These are phyloP conservation scores for Drosophila funebris DNA, from an alignment of 1,140 invertebrate genomes.

Conservation along the genomic window DNA sequence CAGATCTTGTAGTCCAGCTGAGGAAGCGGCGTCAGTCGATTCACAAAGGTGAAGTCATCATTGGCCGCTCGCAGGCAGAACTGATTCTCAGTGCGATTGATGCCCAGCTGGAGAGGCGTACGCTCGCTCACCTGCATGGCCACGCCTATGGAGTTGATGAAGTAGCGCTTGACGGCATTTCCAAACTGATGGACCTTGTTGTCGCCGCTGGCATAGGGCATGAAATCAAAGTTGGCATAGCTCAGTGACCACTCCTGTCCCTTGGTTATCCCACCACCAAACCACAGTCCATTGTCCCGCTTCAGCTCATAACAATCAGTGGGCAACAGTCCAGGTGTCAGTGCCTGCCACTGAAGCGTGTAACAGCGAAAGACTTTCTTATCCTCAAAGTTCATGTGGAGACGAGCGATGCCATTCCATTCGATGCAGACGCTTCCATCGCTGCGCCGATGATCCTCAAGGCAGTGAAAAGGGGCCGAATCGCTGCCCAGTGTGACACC, in stretches of 20 bases:
- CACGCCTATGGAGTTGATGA: constrained; percentile 93
- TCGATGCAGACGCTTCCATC: constrained; percentile 90
- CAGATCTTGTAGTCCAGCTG: constrained; percentile 94
- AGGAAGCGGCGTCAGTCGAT: constrained; percentile 86
- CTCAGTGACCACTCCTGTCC: constrained; percentile 92
- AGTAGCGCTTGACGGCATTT: constrained; percentile 91
- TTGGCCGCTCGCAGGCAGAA: constrained; percentile 90
- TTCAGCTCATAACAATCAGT: constrained; percentile 93
- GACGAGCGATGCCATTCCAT: constrained; percentile 90
- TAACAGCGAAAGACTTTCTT: constrained; percentile 89
- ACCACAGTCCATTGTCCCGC: constrained; percentile 89
- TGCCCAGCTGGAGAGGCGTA: constrained; percentile 91
- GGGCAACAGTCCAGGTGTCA: constrained; percentile 86
- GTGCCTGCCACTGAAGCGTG: constrained; percentile 91
- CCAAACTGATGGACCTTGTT: constrained; percentile 91
- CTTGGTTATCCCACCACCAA: constrained; percentile 91
- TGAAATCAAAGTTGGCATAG: constrained; percentile 88
- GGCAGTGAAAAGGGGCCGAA: constrained; percentile 89
- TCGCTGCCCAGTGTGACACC: constrained; percentile 85
- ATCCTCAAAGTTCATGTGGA: constrained; percentile 88
- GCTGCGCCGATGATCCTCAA: constrained; percentile 86
- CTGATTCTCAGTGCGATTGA: constrained; percentile 87
- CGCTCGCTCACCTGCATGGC: constrained; percentile 90
- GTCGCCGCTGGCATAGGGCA: constrained; percentile 93
- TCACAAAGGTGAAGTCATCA: constrained; percentile 91